Evolutionary conservation across 2,888 invertebrate genomes (phyloP).

Genomic region (Glaucopsyche alexis): DNA sequence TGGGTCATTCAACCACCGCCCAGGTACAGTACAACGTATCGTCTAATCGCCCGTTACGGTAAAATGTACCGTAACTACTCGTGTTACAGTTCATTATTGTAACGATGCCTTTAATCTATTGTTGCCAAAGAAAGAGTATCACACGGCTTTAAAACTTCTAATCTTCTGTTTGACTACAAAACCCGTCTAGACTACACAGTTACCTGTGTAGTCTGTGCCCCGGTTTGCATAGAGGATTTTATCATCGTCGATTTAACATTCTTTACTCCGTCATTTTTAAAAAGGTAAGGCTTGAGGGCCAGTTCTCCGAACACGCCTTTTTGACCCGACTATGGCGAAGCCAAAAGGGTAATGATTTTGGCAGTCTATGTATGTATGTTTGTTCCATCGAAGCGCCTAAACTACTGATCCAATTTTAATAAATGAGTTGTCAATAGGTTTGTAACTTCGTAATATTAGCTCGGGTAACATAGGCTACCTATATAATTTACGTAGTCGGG

Average conservation of each 20-base stretch:
- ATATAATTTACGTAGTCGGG: too few species aligned
- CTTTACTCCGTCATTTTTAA: not conserved
- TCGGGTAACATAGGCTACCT: too few species aligned
- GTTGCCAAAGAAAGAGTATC: not conserved
- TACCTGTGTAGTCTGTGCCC: not conserved
- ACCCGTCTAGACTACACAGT: conserved; percentile 22
- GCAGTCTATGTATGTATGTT: too few species aligned
- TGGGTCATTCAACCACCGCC: conserved; percentile 43
- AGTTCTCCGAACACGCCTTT: conserved; percentile 34
- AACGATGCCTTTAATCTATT: not conserved
- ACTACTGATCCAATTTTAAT: too few species aligned
- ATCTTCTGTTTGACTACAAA: conserved; percentile 15
- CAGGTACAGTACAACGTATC: not conserved
- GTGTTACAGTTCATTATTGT: not conserved
- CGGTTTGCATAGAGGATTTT: not conserved
- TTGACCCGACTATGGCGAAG: not conserved
- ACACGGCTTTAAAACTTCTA: conserved; percentile 7
- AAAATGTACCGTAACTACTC: not conserved
- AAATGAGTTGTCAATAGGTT: too few species aligned
- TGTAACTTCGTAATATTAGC: too few species aligned
- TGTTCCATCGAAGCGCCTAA: too few species aligned
- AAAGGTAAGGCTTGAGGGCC: not conserved
- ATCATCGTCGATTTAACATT: not conserved
- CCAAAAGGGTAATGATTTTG: too few species aligned
- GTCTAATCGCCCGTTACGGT: conserved; percentile 31